phyloP scores from a whole-genome alignment of 2,113 vertebrate species.

The Engystomops pustulosus region DNA sequence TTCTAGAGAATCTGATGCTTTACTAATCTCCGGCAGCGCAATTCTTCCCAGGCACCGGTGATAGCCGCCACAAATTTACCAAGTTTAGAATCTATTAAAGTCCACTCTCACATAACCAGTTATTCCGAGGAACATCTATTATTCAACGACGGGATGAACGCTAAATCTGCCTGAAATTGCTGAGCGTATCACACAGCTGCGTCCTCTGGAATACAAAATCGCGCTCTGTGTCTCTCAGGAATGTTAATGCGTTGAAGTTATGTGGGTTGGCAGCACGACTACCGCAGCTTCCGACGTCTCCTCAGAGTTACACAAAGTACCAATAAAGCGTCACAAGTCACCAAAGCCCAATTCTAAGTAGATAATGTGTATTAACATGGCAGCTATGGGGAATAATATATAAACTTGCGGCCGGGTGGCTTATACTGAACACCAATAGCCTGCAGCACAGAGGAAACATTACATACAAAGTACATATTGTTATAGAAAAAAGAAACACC shows the following conservation, averaged over 20 bases:
- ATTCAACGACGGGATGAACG: conserved; percentile 37
- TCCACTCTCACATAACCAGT: conserved; percentile 33
- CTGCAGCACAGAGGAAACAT: background rate
- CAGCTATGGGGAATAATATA: background rate
- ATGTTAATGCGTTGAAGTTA: conserved; percentile 6
- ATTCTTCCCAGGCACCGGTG: conserved; percentile 9
- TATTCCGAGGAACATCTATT: conserved; percentile 49
- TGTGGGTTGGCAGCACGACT: background rate
- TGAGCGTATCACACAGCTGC: conserved; percentile 41
- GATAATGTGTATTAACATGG: background rate
- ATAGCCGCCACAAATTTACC: conserved; percentile 46
- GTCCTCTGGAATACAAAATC: conserved; percentile 41
- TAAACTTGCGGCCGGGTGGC: background rate
- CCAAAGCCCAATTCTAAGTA: background rate
- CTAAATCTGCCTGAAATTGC: conserved; percentile 55
- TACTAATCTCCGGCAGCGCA: conserved; percentile 27
- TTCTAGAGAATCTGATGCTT: conserved; percentile 29
- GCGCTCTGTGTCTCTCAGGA: background rate
- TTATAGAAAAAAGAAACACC: background rate
- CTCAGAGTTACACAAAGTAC: background rate
- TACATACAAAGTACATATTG: background rate
- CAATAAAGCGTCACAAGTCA: background rate
- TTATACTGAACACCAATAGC: background rate
- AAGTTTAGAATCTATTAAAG: conserved; percentile 56
- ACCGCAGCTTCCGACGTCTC: background rate